phyloP scores from a whole-genome alignment of 2,888 invertebrate species.

The Ellobium chinense region DNA sequence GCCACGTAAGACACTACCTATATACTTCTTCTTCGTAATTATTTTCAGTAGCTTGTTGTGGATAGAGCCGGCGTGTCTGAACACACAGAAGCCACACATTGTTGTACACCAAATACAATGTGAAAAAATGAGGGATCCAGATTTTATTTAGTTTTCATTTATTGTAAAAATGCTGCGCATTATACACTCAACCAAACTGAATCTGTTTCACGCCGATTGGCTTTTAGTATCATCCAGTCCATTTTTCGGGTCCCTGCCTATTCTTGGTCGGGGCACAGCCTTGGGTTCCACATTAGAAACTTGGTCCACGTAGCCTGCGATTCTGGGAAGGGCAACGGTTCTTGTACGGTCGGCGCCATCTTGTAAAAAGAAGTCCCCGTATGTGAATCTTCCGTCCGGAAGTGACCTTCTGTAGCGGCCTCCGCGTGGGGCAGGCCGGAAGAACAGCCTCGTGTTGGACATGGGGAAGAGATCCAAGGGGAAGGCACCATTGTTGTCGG shows the following conservation, averaged over 20 bases:
- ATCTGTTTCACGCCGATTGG: too few species aligned
- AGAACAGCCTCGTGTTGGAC: conserved; percentile 3
- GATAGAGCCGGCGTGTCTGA: too few species aligned
- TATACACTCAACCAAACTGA: neutral
- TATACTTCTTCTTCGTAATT: too few species aligned
- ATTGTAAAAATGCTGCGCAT: neutral
- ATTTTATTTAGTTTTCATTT: too few species aligned
- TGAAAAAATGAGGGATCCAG: too few species aligned
- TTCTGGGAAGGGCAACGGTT: neutral
- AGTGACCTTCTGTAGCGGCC: conserved; percentile 36
- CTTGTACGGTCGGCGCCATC: neutral
- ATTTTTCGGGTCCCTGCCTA: conserved; percentile 15
- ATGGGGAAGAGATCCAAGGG: conserved; percentile 11
- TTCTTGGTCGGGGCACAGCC: conserved; percentile 32
- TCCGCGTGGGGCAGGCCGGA: conserved; percentile 33
- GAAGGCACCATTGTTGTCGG: neutral
- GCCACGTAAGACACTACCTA: too few species aligned
- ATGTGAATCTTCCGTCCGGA: neutral
- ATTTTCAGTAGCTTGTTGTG: too few species aligned
- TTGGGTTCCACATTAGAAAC: conserved; percentile 1
- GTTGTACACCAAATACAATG: too few species aligned
- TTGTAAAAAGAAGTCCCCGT: conserved; percentile 5
- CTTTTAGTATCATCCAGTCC: neutral
- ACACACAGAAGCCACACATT: too few species aligned
- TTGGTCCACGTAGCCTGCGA: neutral